Conservation (phyloP, 2,888 invertebrate species). For the Ceraclea dissimilis region DNA sequence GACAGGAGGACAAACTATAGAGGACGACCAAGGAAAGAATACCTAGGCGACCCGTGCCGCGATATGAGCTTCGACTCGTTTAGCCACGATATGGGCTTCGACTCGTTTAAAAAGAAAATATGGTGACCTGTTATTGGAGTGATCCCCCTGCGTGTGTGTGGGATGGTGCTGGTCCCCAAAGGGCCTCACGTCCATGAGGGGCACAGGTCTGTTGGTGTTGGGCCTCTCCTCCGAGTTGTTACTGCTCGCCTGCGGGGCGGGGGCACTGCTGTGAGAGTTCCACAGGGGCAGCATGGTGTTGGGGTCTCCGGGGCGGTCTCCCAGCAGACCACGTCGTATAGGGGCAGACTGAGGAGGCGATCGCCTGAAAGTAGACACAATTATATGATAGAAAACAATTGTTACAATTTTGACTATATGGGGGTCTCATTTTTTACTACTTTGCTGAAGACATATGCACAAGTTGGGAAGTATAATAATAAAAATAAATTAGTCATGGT, state of each 20-base stretch:
- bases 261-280: not conserved
- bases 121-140: too few species aligned
- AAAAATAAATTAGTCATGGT: too few species aligned
- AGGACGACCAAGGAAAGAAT: too few species aligned
- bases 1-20: too few species aligned
- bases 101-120: too few species aligned
- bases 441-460: too few species aligned
- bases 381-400: not conserved
- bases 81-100: too few species aligned
- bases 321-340: constrained; percentile 37
- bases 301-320: constrained; percentile 34
- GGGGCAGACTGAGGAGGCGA: constrained; percentile 8
- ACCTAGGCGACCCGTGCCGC: too few species aligned
- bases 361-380: constrained; percentile 4
- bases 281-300: not conserved
- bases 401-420: not conserved
- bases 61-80: too few species aligned
- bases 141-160: too few species aligned
- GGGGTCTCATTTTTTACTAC: too few species aligned
- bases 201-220: constrained; percentile 29
- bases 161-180: constrained; percentile 30
- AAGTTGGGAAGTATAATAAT: too few species aligned
- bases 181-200: constrained; percentile 42
- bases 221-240: not conserved
- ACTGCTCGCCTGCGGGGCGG: not conserved